Base-by-base conservation (phyloP, 2,113 vertebrate genomes). In the Athene noctua region DNA sequence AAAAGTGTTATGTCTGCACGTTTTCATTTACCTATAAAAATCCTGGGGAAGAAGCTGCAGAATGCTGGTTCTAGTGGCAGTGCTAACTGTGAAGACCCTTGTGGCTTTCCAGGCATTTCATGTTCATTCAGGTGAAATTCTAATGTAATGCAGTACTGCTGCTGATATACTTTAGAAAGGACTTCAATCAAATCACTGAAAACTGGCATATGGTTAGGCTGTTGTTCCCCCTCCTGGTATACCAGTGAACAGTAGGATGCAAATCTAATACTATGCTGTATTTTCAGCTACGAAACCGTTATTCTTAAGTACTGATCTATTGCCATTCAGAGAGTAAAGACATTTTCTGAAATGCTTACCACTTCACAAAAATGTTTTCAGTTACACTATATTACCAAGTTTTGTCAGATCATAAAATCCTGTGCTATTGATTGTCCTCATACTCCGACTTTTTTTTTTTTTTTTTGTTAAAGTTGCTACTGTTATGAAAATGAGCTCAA, bases 391-490 rank as follows among this genome's bases (percentile, higher is more conserved):
- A 38, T 15, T 80, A 46, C 29, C 68, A 87, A 84, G 12, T 51
- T 58, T 34, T 85, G 11, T 58, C 73, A 85, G 51, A 90, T 54
- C 18, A 66, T 66, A 79, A 79, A 65, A 38, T 15, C 16, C 9
- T 74, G 21, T 61, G 5, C 23, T 79, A 20, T 13, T 79, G 36
- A 36, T 81, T 74, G 25, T 82, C n/a, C 22, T 59, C 5, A 32
- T 3, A 52, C 4, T 22, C 10, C 32, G 38, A 15, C 15, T 8
- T 26, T 17, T 3, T 3, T 21, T 9, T 3, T 5, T 36, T 2
- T 25, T 72, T 90, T 67, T 55, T 47, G 3, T 54, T 58, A 30
- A 86, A 63, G 51, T 40, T 80, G 13, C 34, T 90, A 27, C 19
- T 74, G 15, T n/a, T 74, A 32, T 32, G 11, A 91, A 81, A 94